phyloP scores from a whole-genome alignment of 1,140 invertebrate genomes.

The Prorops nasuta region DNA sequence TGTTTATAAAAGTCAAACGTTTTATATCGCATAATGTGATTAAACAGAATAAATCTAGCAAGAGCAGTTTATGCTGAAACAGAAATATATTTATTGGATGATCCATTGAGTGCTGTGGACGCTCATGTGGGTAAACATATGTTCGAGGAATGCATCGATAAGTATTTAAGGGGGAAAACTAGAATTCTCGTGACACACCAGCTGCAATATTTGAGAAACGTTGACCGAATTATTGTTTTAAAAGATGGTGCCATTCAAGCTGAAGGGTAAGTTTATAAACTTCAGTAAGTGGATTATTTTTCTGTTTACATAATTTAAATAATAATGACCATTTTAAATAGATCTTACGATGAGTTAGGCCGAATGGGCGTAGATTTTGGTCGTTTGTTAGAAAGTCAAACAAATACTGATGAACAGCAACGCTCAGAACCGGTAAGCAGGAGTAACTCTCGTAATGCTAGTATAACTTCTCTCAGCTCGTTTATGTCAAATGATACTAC shows the following conservation, averaged over 20 bases:
- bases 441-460: constrained; percentile 44
- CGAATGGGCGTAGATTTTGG: constrained; percentile 66
- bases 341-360: constrained; percentile 60
- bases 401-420: constrained; percentile 44
- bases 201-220: constrained; percentile 73
- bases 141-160: constrained; percentile 51
- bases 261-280: constrained; percentile 34
- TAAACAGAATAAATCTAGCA: constrained; percentile 51
- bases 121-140: constrained; percentile 60
- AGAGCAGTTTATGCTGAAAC: constrained; percentile 60
- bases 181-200: constrained; percentile 81
- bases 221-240: constrained; percentile 66
- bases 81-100: constrained; percentile 61
- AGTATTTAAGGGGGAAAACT: constrained; percentile 52
- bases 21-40: constrained; percentile 65
- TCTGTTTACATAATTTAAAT: constrained; percentile 1
- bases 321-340: constrained; percentile 29
- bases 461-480: constrained; percentile 46
- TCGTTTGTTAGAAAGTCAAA: constrained; percentile 57
- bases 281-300: neutral
- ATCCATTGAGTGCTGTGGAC: constrained; percentile 62
- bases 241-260: constrained; percentile 62
- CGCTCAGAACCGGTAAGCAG: constrained; percentile 36
- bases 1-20: constrained; percentile 59
- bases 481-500: constrained; percentile 37